Evolutionary conservation across 2,888 invertebrate species (phyloP).

Genomic region (Caenorhabditis drosophilae): DNA sequence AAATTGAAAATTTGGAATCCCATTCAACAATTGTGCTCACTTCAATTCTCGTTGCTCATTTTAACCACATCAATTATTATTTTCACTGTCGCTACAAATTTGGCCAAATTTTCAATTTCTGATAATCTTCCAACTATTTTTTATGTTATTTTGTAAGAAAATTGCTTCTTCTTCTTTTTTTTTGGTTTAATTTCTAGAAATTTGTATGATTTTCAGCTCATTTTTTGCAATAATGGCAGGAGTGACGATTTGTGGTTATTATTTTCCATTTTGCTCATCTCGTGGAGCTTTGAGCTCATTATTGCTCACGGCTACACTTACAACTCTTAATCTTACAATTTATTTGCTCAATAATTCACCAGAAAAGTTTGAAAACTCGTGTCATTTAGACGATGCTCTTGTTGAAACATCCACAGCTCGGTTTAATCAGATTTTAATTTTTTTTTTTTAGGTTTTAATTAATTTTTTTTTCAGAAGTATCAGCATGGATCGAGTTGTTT

Average conservation of each 20-base stretch:
- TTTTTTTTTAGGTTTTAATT: neutral
- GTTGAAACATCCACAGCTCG: neutral
- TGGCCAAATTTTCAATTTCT: conserved; percentile 23
- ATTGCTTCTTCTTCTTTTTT: too few species aligned
- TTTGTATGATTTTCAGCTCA: conserved; percentile 30
- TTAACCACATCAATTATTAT: conserved; percentile 20
- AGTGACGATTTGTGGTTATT: conserved; percentile 49
- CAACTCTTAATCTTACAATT: conserved; percentile 12
- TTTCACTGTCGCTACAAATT: conserved; percentile 10
- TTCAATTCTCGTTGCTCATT: conserved; percentile 38
- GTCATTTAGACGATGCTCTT: conserved; percentile 25
- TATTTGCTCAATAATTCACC: conserved; percentile 28
- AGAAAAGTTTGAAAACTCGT: conserved; percentile 22
- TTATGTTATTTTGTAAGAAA: conserved; percentile 40
- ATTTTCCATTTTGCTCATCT: conserved; percentile 47
- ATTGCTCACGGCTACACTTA: conserved; percentile 19
- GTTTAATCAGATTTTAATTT: too few species aligned
- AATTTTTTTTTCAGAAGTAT: conserved; percentile 16
- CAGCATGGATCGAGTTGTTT: conserved; percentile 32
- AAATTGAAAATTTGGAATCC: conserved; percentile 27
- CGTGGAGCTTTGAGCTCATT: conserved; percentile 37
- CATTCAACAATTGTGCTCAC: conserved; percentile 35
- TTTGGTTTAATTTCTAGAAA: neutral
- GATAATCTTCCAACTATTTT: conserved; percentile 23
- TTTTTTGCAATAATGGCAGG: conserved; percentile 38